Base-by-base conservation (phyloP, 2,113 vertebrate species). In the Heterocephalus glaber region DNA sequence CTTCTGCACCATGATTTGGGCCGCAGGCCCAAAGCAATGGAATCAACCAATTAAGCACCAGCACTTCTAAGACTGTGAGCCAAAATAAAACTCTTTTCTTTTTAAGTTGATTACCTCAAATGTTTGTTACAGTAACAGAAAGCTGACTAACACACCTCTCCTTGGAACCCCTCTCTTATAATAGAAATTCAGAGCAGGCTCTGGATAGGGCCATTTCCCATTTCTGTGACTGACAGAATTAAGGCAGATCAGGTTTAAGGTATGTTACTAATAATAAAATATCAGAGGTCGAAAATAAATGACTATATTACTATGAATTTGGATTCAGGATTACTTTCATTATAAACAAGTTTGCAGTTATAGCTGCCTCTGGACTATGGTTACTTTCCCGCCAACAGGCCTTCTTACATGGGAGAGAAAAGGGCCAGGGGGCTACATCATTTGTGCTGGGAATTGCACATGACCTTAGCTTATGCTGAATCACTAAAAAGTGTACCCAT, bases 401-500 rank as follows among this genome's bases (percentile, higher is more conserved):
- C 17, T 95, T 95, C 52, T 94, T 41, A 81, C 60, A 65, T 49
- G 35, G 47, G 30, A 94, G n/a, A 89, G 28, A 49, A 88, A 86
- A 41, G 24, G 22, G 2, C 6, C 6, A 47, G 38, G 24, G 17
- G 65, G 5, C 54, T 61, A 66, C 10, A 61, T 20, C 22, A 86
- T 83, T 49, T 56, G 2, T n/a, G 28, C 49, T 86, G 7, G 5
- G 11, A 89, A 44, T 84, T 58, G 7, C 26, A 38, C 20, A 26
- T 17, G 33, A 72, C 41, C n/a, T 22, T 58, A 14, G n/a, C 47
- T 66, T 93, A 17, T 30, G 28, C 44, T 52, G 20, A 74, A 56
- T 80, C 56, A 54, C 30, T 70, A 72, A 88, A 12, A 56, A 24
- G 12, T 79, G 7, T 65, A 82, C 30, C 70, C 4, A 0, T 47